phyloP scores from a whole-genome alignment of 2,888 invertebrate genomes.

The Chymomyza amoena region DNA sequence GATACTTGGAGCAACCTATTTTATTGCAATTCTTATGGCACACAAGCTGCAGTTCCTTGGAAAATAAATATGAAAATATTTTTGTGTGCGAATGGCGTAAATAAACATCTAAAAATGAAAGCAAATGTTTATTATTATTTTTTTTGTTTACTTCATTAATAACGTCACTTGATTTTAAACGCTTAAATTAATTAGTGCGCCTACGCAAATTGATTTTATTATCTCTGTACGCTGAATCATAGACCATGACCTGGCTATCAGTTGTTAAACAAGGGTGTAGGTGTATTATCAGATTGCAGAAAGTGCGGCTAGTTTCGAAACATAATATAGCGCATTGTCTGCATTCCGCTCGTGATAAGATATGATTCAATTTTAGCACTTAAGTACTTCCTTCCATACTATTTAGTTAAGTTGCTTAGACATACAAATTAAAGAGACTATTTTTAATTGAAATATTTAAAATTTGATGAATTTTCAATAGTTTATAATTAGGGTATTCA shows the following conservation, averaged over 20 bases:
- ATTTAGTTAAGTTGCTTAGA: too few species aligned
- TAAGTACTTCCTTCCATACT: background rate
- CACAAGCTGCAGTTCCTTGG: background rate
- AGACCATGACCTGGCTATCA: background rate
- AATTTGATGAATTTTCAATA: too few species aligned
- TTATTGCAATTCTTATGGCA: background rate
- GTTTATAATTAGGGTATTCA: too few species aligned
- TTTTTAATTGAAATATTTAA: too few species aligned
- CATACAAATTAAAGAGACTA: too few species aligned
- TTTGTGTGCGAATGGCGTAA: background rate
- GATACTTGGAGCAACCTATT: background rate
- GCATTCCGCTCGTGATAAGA: background rate
- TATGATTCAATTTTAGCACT: background rate
- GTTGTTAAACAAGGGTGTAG: background rate
- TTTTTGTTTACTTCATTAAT: slow-evolving; percentile 15
- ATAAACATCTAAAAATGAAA: background rate
- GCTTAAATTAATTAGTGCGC: slow-evolving; percentile 14
- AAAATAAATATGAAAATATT: background rate
- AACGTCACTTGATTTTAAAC: slow-evolving; percentile 19
- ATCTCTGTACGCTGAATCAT: background rate
- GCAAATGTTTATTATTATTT: background rate
- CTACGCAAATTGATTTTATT: background rate
- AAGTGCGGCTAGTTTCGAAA: background rate
- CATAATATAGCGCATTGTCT: background rate
- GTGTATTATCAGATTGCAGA: background rate